Conservation (phyloP, 2,888 invertebrate species). For the Dryobota labecula region DNA sequence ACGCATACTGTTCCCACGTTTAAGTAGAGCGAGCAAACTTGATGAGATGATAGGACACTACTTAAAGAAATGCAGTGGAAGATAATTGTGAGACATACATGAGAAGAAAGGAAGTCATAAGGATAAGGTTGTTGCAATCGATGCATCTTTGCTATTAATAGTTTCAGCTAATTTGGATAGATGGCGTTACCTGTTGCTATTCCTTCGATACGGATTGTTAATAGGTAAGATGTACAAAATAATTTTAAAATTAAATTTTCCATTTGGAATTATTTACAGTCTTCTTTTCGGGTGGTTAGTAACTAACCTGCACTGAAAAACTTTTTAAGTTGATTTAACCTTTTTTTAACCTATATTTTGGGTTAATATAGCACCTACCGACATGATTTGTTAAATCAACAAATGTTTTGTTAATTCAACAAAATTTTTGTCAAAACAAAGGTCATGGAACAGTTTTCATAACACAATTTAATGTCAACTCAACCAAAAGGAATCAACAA, state of each 20-base stretch:
- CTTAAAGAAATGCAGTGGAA: neutral
- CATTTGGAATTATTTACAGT: too few species aligned
- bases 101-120: neutral
- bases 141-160: slow-evolving; percentile 3
- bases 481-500: too few species aligned
- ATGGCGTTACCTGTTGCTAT: slow-evolving; percentile 47
- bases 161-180: slow-evolving; percentile 43
- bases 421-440: too few species aligned
- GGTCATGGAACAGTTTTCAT: too few species aligned
- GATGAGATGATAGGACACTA: slow-evolving; percentile 27
- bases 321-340: too few species aligned
- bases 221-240: neutral
- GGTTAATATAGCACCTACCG: too few species aligned
- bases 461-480: too few species aligned
- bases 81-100: neutral
- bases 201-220: neutral
- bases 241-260: neutral
- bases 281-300: too few species aligned
- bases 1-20: slow-evolving; percentile 88
- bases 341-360: too few species aligned
- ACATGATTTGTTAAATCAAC: too few species aligned
- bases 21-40: slow-evolving; percentile 70
- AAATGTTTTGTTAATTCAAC: too few species aligned
- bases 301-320: too few species aligned
- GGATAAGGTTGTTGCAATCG: neutral